Evolutionary conservation across 2,113 vertebrate species (phyloP).

Genomic region (Cryptomyrus ogoouensis): DNA sequence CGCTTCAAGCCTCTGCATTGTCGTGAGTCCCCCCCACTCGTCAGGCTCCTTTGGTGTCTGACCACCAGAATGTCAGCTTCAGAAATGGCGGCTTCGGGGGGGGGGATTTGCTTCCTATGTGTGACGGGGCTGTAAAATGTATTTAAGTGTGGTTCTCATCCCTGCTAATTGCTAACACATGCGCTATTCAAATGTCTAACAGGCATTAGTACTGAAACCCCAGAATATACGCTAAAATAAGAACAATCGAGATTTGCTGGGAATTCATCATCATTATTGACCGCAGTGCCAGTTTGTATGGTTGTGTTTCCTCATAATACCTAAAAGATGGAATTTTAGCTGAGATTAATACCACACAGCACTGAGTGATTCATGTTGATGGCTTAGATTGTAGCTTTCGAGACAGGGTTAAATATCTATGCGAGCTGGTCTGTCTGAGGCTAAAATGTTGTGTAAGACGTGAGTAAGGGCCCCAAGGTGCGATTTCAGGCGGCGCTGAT

Average conservation of each 20-base stretch:
- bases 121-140: neutral
- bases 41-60: neutral
- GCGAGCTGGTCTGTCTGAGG: neutral
- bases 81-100: neutral
- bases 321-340: neutral
- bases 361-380: neutral
- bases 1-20: neutral
- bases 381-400: neutral
- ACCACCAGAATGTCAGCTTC: neutral
- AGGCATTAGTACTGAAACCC: neutral
- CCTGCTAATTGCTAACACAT: neutral
- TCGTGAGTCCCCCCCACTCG: neutral
- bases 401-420: neutral
- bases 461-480: slow-evolving; percentile 1
- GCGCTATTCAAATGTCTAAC: neutral
- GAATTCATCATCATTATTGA: neutral
- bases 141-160: neutral
- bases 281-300: neutral
- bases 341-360: neutral
- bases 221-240: neutral
- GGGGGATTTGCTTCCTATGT: neutral
- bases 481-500: neutral
- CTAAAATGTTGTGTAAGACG: slow-evolving; percentile 19
- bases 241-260: neutral
- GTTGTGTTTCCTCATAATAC: neutral